Conservation (phyloP, 2,797 vertebrate species). For the Pipistrellus nathusii region DNA sequence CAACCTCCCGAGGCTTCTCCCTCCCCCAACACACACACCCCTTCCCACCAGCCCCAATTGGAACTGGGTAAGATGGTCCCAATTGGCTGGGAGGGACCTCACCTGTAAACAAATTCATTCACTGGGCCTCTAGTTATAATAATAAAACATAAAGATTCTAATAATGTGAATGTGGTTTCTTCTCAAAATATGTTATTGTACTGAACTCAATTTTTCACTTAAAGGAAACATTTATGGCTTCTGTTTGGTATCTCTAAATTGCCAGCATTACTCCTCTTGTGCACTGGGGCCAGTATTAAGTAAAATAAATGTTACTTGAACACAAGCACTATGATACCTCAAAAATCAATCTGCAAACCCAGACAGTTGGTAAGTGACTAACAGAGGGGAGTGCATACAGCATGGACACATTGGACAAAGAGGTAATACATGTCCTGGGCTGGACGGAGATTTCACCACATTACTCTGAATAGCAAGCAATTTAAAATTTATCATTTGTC, state of each 20-base stretch:
- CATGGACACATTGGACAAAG: not conserved
- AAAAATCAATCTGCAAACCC: not conserved
- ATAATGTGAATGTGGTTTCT: not conserved
- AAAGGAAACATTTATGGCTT: not conserved
- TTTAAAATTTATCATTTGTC: not conserved
- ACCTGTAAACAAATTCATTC: too few relatives aligned
- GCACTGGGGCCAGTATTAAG: not conserved
- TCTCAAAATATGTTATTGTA: not conserved
- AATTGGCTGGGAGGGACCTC: too few relatives aligned
- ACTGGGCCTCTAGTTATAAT: too few relatives aligned
- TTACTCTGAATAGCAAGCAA: not conserved
- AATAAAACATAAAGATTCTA: not conserved
- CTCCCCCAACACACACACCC: too few relatives aligned
- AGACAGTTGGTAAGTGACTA: not conserved
- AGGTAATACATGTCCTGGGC: too few relatives aligned
- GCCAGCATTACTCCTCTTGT: not conserved
- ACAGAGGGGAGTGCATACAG: not conserved
- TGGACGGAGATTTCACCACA: not conserved
- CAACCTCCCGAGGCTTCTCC: too few relatives aligned
- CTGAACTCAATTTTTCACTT: not conserved
- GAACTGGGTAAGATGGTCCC: too few relatives aligned
- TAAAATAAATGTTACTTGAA: not conserved
- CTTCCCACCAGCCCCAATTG: too few relatives aligned
- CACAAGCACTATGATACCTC: not conserved
- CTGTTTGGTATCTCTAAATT: not conserved